Base-by-base conservation (phyloP, 2,888 invertebrate genomes). In the Coleophora flavipennella region DNA sequence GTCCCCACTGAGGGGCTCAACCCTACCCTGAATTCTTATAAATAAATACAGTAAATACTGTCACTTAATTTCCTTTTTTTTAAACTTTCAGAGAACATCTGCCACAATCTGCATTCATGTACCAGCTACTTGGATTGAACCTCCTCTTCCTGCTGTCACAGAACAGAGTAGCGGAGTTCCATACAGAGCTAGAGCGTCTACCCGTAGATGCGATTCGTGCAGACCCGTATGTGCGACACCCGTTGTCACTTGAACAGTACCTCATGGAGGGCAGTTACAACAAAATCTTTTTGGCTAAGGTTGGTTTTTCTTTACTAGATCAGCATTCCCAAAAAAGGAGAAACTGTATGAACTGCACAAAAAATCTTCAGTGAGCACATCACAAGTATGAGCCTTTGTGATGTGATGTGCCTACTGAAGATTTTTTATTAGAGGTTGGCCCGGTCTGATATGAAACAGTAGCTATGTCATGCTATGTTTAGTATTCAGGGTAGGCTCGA, bases 241-340 rank as follows among this genome's bases (percentile, higher is more conserved):
- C 99, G 0, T 87, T 99, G 9, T 95, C 96, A 8, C 88, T 99
- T 61, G 99, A 99, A 62, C 99, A 99, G 71, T 98, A 97, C 72
- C 87, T 99, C 39, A 99, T 99, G 98, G 99, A 99, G 73, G 99
- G 99, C 35, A 96, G 97, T 52, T 99, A 99, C 68, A 99, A 99
- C 70, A 99, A 99, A 80, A 94, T 96, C 40, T 96, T 96, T 66
- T 86, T 95, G 53, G 95, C 95, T 1, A 94, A 95, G 77, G 92
- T 87, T 53, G 36, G 40, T 34, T 36, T 7, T n/a, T 39, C 7
- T 25, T 31, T 12, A 33, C 27, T 13, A 20, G 11, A 8, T 8
- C 3, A 38, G 11, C 20, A 26, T 14, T 20, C 20, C 3, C 3
- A 3, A 4, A 20, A 20, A 20, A 20, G 6, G 3, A 20, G 6